A percentile compares a stretch with the other conserved stretches of the same genome.
Conservation (phyloP, 2,797 vertebrate species). For the Carduelis carduelis region DNA sequence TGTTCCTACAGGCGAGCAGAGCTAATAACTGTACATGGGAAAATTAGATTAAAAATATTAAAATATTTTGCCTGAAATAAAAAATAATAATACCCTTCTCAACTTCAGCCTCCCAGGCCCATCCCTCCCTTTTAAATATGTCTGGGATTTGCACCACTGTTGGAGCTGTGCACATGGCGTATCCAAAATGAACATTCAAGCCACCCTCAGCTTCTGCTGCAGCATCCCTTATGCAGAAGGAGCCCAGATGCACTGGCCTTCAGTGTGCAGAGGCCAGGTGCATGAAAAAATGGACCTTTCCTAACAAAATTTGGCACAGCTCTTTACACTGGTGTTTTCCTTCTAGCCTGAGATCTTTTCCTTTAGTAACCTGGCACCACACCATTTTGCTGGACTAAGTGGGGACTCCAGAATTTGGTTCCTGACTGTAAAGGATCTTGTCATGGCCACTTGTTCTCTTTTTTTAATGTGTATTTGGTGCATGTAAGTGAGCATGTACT, state of each 20-base stretch:
- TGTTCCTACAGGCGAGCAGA: not conserved
- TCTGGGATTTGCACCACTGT: not conserved
- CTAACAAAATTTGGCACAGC: not conserved
- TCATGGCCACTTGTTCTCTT: accelerated
- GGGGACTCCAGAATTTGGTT: not conserved
- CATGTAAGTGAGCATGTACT: not conserved
- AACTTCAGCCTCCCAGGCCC: not conserved
- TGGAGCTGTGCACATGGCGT: not conserved
- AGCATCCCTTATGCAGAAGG: not conserved
- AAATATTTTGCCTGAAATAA: not conserved
- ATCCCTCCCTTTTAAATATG: not conserved
- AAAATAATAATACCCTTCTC: not conserved
- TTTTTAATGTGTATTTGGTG: not conserved
- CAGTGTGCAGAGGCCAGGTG: not conserved
- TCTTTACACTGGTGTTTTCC: not conserved
- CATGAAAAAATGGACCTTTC: not conserved
- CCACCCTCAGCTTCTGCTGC: not conserved
- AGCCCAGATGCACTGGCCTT: not conserved
- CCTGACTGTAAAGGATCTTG: not conserved
- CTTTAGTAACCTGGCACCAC: not conserved
- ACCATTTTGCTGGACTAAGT: not conserved
- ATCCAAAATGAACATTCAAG: accelerated
- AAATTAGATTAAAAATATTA: not conserved
- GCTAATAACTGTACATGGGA: not conserved
- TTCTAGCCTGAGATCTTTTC: not conserved